A percentile compares a stretch with the other conserved stretches of the same genome.
phyloP scores from a whole-genome alignment of 2,113 vertebrate genomes.

The Grantiella picta region DNA sequence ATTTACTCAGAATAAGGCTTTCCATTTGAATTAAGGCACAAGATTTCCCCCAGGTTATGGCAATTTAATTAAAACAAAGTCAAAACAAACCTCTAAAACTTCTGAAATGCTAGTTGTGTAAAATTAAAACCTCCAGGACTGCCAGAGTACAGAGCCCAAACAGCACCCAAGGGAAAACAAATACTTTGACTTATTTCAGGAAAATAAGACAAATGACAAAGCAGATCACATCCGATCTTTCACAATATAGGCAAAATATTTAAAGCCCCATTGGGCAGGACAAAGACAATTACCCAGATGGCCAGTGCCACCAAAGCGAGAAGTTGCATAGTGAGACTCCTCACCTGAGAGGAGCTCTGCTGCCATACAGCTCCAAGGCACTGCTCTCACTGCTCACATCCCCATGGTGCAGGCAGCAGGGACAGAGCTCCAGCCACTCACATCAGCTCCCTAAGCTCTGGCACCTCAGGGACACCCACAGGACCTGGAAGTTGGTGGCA shows the following conservation, averaged over 20 bases:
- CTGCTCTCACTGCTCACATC: background rate
- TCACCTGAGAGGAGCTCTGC: background rate
- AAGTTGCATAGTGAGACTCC: accelerated
- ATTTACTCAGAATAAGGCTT: background rate
- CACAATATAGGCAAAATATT: background rate
- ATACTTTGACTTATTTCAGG: background rate
- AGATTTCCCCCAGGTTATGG: slow-evolving; percentile 32
- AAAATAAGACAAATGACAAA: background rate
- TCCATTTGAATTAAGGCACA: background rate
- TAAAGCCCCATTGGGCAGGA: background rate
- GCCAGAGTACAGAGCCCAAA: background rate
- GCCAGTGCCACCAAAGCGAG: background rate
- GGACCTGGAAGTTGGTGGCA: background rate
- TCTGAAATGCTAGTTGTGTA: background rate
- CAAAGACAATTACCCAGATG: background rate
- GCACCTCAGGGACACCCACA: background rate
- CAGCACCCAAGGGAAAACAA: background rate
- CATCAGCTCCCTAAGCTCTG: background rate
- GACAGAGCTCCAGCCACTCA: background rate
- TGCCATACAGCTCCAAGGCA: background rate
- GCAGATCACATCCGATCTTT: accelerated
- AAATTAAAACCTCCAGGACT: slow-evolving; percentile 19
- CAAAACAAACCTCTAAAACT: slow-evolving; percentile 26
- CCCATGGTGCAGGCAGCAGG: accelerated
- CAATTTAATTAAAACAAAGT: slow-evolving; percentile 54